phyloP scores from a whole-genome alignment of 2,113 vertebrate genomes.

The Coregonus clupeaformis region DNA sequence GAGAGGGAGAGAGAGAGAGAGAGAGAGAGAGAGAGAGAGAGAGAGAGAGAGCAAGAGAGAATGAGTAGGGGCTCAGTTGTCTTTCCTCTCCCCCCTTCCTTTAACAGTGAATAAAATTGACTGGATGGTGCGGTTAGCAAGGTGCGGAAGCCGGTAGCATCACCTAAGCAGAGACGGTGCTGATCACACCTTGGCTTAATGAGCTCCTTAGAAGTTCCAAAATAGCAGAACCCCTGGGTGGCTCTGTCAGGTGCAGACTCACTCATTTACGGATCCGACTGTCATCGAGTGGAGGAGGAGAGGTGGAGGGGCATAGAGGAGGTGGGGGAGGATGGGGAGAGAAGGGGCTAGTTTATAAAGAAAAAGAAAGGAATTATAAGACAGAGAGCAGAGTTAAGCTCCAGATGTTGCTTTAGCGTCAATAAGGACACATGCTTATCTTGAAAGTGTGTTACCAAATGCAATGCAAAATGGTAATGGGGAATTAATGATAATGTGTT shows the following conservation, averaged over 20 bases:
- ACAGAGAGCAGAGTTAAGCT: conserved; percentile 68
- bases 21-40: too few relatives aligned
- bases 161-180: conserved; percentile 69
- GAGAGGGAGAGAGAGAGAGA: too few relatives aligned
- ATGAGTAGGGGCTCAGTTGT: conserved; percentile 11
- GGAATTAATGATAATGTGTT: conserved; percentile 87
- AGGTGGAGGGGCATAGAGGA: conserved; percentile 11
- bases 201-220: conserved; percentile 83
- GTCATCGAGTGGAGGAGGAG: conserved; percentile 28
- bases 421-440: conserved; percentile 80
- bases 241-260: conserved; percentile 78
- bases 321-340: conserved; percentile 41
- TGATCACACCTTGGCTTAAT: conserved; percentile 85
- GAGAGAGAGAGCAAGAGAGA: not conserved
- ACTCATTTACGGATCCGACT: conserved; percentile 71
- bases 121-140: conserved; percentile 56
- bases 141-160: conserved; percentile 69
- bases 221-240: conserved; percentile 71
- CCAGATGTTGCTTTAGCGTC: conserved; percentile 74
- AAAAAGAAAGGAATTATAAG: not conserved
- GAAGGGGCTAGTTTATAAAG: conserved; percentile 37
- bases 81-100: conserved; percentile 50
- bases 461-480: conserved; percentile 86
- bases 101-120: conserved; percentile 75
- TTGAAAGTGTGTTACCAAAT: conserved; percentile 42